phyloP scores from a whole-genome alignment of 2,113 vertebrate genomes.

The Seriola dumerili region DNA sequence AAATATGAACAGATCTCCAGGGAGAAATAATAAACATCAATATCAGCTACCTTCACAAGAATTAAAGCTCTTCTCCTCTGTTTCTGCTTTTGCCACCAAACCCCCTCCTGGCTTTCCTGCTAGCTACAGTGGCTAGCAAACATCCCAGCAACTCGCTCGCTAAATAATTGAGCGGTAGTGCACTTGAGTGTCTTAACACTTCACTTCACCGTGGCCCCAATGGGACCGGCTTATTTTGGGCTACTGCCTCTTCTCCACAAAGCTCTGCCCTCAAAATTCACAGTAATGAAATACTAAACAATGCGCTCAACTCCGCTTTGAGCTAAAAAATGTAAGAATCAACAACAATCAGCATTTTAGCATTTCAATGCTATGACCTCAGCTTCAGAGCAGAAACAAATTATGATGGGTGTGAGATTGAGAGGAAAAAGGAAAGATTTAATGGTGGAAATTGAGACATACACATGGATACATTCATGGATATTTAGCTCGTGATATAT shows the following conservation, averaged over 20 bases:
- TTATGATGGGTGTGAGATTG: background rate
- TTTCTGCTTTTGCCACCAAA: conserved; percentile 8
- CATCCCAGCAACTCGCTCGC: conserved; percentile 19
- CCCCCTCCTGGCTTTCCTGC: background rate
- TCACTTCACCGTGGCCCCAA: conserved; percentile 42
- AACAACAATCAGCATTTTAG: background rate
- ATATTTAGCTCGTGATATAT: background rate
- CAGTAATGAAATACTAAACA: conserved; percentile 17
- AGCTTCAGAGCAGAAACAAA: background rate
- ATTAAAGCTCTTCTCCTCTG: background rate
- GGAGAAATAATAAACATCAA: background rate
- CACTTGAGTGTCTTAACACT: conserved; percentile 68
- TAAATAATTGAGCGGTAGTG: conserved; percentile 74
- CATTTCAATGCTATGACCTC: background rate
- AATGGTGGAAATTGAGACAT: background rate
- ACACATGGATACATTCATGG: background rate
- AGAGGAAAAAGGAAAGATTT: background rate
- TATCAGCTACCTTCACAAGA: background rate
- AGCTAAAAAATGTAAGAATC: background rate
- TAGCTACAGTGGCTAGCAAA: conserved; percentile 51
- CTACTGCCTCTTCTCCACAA: conserved; percentile 27
- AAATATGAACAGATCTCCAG: background rate
- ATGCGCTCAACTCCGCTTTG: background rate
- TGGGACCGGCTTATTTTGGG: conserved; percentile 51
- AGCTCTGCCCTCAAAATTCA: conserved; percentile 21